These are phyloP conservation scores for Calidris pygmaea DNA, from an alignment of 2,113 vertebrate genomes.

Conservation along the genomic window DNA sequence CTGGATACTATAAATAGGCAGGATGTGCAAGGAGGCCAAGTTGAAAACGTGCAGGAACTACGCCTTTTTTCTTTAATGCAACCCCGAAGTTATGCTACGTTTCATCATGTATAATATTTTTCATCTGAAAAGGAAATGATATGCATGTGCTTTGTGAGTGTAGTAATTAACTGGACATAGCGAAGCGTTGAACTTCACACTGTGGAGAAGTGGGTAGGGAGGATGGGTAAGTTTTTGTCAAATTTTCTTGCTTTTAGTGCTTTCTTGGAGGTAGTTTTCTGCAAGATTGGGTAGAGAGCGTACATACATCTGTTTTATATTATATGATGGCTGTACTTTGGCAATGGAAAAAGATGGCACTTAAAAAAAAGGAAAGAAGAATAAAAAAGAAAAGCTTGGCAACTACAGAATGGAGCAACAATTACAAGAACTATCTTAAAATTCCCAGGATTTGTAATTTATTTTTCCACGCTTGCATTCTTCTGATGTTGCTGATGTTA, in stretches of 20 bases:
- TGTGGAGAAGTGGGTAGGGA: neutral
- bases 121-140: neutral
- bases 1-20: constrained; percentile 58
- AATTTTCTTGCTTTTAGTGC: neutral
- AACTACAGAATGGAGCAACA: constrained; percentile 15
- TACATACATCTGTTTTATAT: constrained; percentile 59
- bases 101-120: neutral
- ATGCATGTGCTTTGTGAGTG: neutral
- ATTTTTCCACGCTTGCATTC: constrained; percentile 52
- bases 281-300: constrained; percentile 2
- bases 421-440: constrained; percentile 52
- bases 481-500: constrained; percentile 26
- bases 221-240: neutral
- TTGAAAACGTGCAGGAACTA: constrained; percentile 33
- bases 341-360: constrained; percentile 58
- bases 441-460: constrained; percentile 60
- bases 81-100: neutral
- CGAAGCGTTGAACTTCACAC: neutral
- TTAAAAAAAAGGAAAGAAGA: constrained; percentile 22
- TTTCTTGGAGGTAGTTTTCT: constrained; percentile 35
- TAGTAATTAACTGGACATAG: constrained; percentile 15
- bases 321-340: constrained; percentile 57
- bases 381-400: constrained; percentile 37
- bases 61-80: constrained; percentile 21
- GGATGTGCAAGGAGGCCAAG: constrained; percentile 50